Conservation (phyloP, 2,113 vertebrate species). For the Rhizomys pruinosus region DNA sequence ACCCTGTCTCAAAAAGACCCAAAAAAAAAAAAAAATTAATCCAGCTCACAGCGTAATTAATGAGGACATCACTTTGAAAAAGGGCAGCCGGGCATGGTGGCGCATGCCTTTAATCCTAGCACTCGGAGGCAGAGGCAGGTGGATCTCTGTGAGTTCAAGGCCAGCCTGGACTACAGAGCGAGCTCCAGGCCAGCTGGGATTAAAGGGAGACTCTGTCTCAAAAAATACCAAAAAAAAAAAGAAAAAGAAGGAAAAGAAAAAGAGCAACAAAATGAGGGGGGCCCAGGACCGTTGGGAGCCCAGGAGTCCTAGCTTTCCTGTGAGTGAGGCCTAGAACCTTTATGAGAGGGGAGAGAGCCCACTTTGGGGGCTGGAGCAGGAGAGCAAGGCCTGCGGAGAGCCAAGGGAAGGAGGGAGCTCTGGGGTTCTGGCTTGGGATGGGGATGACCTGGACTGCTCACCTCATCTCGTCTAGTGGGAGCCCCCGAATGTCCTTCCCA, state of each 20-base stretch:
- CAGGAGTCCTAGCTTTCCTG: background rate
- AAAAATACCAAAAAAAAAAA: too few species aligned
- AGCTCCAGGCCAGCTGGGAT: too few species aligned
- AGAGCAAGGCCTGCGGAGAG: background rate
- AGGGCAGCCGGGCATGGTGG: constrained; percentile 22
- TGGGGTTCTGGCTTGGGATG: background rate
- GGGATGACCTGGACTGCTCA: background rate
- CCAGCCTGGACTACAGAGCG: too few species aligned
- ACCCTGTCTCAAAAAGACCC: too few species aligned
- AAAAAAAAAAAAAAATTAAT: too few species aligned
- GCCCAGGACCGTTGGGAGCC: background rate
- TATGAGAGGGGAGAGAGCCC: background rate
- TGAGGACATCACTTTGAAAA: constrained; percentile 80
- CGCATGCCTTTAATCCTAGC: too few species aligned
- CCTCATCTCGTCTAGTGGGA: background rate
- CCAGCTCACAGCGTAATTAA: constrained; percentile 80
- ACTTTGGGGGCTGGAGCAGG: background rate
- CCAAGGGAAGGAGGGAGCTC: background rate
- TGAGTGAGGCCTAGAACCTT: background rate
- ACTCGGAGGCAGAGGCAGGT: too few species aligned
- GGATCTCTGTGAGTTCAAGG: too few species aligned
- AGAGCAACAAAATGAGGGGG: constrained; percentile 76
- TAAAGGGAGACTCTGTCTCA: too few species aligned
- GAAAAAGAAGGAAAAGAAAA: too few species aligned
- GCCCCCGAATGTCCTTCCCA: too few species aligned